Conservation (phyloP, 2,113 vertebrate species). For the Cynopterus brachyotis region DNA sequence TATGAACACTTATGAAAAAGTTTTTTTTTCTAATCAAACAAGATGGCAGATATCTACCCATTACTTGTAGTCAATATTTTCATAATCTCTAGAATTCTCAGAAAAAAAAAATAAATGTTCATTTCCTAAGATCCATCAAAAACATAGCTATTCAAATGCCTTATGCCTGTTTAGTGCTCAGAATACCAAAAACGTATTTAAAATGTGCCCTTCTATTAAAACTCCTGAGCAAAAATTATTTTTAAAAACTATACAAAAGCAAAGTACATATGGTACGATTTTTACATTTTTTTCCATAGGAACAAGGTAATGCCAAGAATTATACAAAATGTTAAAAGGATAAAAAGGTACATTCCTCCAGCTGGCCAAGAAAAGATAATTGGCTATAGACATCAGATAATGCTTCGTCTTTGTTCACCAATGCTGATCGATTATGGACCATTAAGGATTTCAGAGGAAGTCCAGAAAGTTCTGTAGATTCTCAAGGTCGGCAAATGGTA, state of each 20-base stretch:
- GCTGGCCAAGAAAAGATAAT: not conserved
- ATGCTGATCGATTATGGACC: not conserved
- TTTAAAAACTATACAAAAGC: conserved; percentile 54
- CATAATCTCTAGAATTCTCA: conserved; percentile 38
- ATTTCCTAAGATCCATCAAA: conserved; percentile 31
- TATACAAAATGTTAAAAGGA: not conserved
- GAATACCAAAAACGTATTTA: conserved; percentile 39
- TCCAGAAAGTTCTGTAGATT: not conserved
- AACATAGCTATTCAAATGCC: conserved; percentile 6
- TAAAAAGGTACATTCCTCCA: not conserved
- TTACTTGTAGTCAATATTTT: conserved; percentile 37
- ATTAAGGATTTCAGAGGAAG: not conserved
- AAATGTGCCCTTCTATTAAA: conserved; percentile 62
- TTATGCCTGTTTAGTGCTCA: conserved; percentile 36
- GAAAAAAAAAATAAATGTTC: not conserved
- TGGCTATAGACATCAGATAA: not conserved
- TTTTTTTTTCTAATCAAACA: conserved; percentile 38
- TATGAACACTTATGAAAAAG: not conserved
- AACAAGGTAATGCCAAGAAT: conserved; percentile 52
- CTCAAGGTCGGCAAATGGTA: not conserved
- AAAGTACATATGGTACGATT: conserved; percentile 48
- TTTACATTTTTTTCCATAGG: conserved; percentile 25
- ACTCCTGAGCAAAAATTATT: conserved; percentile 54
- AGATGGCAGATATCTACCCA: conserved; percentile 21
- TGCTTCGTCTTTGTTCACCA: not conserved